A percentile compares a stretch with the other conserved stretches of the same genome.
These are phyloP conservation scores for Agonum fuliginosum DNA, from an alignment of 2,888 invertebrate genomes.

Conservation along the genomic window DNA sequence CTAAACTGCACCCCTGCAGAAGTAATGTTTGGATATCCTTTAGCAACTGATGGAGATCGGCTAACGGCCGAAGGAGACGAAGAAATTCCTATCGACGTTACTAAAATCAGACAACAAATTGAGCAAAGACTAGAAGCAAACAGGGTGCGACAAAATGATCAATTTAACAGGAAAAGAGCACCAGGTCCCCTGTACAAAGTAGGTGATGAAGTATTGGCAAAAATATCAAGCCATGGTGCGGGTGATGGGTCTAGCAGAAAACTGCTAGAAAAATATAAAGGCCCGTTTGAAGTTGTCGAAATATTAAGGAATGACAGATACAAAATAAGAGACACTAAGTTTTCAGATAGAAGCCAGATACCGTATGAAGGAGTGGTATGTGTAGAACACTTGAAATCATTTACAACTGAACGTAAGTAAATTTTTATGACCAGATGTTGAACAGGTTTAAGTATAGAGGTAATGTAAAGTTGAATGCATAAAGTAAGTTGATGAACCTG, in stretches of 20 bases:
- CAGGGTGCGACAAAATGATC: constrained; percentile 52
- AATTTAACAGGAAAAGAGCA: constrained; percentile 58
- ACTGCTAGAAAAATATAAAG: constrained; percentile 61
- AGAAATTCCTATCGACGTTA: constrained; percentile 57
- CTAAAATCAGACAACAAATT: constrained; percentile 39
- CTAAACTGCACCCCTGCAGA: constrained; percentile 57
- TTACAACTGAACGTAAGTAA: not conserved
- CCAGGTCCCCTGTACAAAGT: constrained; percentile 20
- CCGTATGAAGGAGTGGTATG: not conserved
- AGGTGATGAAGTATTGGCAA: constrained; percentile 60
- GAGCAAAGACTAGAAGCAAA: constrained; percentile 37
- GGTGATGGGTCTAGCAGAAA: no score
- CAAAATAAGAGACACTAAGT: constrained; percentile 53
- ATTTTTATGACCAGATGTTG: not conserved
- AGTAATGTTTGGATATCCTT: constrained; percentile 45
- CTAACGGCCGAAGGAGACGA: constrained; percentile 53
- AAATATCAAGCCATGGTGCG: constrained; percentile 60
- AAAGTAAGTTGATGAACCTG: no score
- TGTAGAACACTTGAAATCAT: not conserved
- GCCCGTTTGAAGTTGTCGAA: constrained; percentile 61
- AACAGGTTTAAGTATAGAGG: no score
- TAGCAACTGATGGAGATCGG: constrained; percentile 29
- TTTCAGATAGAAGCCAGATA: not conserved
- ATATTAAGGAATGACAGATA: constrained; percentile 61
- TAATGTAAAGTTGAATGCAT: no score